phyloP scores from a whole-genome alignment of 2,113 vertebrate genomes.

The Arizona elegans region DNA sequence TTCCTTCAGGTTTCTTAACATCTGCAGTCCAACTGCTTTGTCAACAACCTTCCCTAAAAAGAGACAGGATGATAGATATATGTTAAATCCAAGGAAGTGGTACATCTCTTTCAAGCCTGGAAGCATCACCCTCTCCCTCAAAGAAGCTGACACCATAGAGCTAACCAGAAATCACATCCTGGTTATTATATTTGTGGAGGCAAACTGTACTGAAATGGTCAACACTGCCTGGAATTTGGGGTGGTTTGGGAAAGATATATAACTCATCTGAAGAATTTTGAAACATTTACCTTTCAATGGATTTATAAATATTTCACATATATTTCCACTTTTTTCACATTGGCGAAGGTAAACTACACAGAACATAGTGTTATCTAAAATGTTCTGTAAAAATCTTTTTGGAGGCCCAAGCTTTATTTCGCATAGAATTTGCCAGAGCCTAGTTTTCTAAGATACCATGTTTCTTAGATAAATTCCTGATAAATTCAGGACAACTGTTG shows the following conservation, averaged over 20 bases:
- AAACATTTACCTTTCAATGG: neutral
- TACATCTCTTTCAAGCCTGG: neutral
- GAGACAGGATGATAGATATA: neutral
- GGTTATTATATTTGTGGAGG: neutral
- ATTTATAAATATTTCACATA: neutral
- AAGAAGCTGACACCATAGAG: neutral
- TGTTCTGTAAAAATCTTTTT: neutral
- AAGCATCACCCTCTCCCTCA: neutral
- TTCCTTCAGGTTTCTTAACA: neutral
- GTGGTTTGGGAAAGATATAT: neutral
- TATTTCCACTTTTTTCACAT: neutral
- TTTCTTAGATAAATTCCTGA: neutral
- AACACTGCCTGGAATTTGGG: neutral
- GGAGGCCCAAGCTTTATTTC: neutral
- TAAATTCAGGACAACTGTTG: neutral
- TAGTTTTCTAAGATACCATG: neutral
- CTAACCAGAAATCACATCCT: neutral
- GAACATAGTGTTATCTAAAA: neutral
- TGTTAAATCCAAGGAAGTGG: neutral
- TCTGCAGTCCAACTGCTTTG: neutral
- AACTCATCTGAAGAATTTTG: neutral
- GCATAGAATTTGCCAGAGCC: neutral
- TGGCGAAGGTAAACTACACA: neutral
- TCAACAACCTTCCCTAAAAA: neutral
- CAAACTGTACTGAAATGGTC: neutral